Percentiles rank a stretch among this genome's conserved stretches.
These are phyloP conservation scores for Itoplectis maculator DNA, from an alignment of 2,888 invertebrate species.

Conservation along the genomic window DNA sequence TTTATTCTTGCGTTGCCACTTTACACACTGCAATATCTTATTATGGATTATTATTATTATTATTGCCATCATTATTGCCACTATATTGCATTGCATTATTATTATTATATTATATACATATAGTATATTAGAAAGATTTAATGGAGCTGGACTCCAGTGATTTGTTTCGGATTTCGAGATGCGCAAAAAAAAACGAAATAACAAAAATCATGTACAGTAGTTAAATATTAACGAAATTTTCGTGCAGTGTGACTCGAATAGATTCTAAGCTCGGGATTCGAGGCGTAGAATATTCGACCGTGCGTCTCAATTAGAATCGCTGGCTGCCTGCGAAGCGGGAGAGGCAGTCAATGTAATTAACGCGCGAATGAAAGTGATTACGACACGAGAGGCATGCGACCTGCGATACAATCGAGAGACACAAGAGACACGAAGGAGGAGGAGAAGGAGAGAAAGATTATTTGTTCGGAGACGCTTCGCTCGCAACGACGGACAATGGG, in stretches of 20 bases:
- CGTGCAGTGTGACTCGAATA: slow-evolving; percentile 32
- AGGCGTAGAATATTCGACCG: slow-evolving; percentile 27
- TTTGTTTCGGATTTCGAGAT: slow-evolving; percentile 32
- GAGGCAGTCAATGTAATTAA: slow-evolving; percentile 67
- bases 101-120: slow-evolving; percentile 31
- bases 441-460: slow-evolving; percentile 45
- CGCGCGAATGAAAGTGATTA: slow-evolving; percentile 69
- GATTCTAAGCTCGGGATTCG: too few species aligned
- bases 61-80: not conserved
- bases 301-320: slow-evolving; percentile 60
- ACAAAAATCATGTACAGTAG: slow-evolving; percentile 48
- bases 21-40: slow-evolving; percentile 59
- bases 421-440: too few species aligned
- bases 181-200: slow-evolving; percentile 5
- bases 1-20: slow-evolving; percentile 59
- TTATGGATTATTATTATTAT: slow-evolving; percentile 15
- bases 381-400: slow-evolving; percentile 54
- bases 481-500: slow-evolving; percentile 63
- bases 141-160: slow-evolving; percentile 64
- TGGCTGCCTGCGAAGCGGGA: slow-evolving; percentile 15
- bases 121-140: slow-evolving; percentile 35
- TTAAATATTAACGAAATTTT: slow-evolving; percentile 37
- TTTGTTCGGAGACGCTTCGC: slow-evolving; percentile 63
- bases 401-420: slow-evolving; percentile 44
- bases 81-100: slow-evolving; percentile 15